Base-by-base conservation (phyloP, 2,113 vertebrate species). In the Poecile atricapillus region DNA sequence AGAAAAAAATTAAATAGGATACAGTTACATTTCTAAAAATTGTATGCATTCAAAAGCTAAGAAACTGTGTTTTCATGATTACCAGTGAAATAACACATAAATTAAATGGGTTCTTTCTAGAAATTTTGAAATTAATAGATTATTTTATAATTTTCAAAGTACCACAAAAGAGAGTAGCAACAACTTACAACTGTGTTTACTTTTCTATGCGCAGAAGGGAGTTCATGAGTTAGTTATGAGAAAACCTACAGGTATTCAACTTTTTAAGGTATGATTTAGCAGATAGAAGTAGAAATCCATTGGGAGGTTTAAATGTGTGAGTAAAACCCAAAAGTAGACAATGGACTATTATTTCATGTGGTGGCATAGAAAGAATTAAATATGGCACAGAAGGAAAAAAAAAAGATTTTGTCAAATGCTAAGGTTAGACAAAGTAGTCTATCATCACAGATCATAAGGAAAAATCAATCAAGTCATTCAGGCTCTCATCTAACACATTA, bases 331-430 rank as follows among this genome's bases (percentile, higher is more conserved):
- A 50, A 90, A 62, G 28, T 20, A 53, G 70, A 23, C 13, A 64
- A 60, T 0, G 0, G 39, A 56, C 13, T 77, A 23, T 22, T 24
- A 22, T 65, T 64, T 86, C n/a, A 60, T 41, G 19, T 77, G 19
- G 2, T 68, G 27, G 8, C 0, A 7, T 9, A 69, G 24, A 79
- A 94, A 83, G 8, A 69, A 53, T 49, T n/a, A 62, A 50, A 67
- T n/a, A 52, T 6, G 13, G 15, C 28, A 89, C 13, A 83, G 25
- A 65, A 80, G 7, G 10, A 53, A 69, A 82, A 68, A 10, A 15
- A 3, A 4, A 56, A 15, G 12, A 77, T 77, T 73, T 60, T 83
- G 10, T 25, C 59, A 62, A 1, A 13, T 28, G 3, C 46, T 70
- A 62, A 69, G 27, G 43, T 62, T 65, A 80, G 24, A 76, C 24